A percentile compares a stretch with the other conserved stretches of the same genome.
Evolutionary conservation across 2,888 invertebrate species (phyloP).

Genomic region (Theodoxus fluviatilis): DNA sequence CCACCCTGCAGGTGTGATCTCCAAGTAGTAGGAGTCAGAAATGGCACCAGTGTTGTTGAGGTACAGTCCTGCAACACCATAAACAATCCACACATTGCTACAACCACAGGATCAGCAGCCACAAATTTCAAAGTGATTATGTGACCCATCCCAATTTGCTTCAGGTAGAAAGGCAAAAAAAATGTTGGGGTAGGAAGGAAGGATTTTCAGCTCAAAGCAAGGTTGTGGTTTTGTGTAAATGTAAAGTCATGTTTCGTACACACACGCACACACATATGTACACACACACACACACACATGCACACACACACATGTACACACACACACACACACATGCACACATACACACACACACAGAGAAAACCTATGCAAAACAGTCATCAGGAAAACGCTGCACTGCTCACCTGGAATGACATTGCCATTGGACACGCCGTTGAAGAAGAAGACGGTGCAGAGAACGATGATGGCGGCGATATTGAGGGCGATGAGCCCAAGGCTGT

Average conservation of each 20-base stretch:
- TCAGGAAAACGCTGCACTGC: not conserved
- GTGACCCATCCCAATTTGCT: too few species aligned
- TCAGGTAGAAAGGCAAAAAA: not conserved
- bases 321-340: not conserved
- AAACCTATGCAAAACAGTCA: not conserved
- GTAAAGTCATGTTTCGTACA: too few species aligned
- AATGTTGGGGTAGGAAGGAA: not conserved
- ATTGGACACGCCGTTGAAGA: slow-evolving; percentile 38
- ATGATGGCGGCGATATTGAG: slow-evolving; percentile 24
- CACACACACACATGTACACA: not conserved
- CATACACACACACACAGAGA: slow-evolving; percentile 2
- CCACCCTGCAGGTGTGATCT: slow-evolving; percentile 59
- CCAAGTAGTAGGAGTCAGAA: slow-evolving; percentile 43
- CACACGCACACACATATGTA: too few species aligned
- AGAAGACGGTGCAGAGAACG: slow-evolving; percentile 31
- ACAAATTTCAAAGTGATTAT: too few species aligned
- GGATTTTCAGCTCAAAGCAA: too few species aligned
- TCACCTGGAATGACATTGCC: not conserved
- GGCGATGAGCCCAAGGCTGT: slow-evolving; percentile 15
- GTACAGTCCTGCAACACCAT: slow-evolving; percentile 42
- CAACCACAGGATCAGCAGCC: too few species aligned
- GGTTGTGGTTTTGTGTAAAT: too few species aligned
- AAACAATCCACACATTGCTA: too few species aligned
- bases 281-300: slow-evolving; percentile 11
- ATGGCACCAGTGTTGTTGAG: slow-evolving; percentile 42